phyloP scores from a whole-genome alignment of 2,113 vertebrate species.

The Paracanthobrama guichenoti region DNA sequence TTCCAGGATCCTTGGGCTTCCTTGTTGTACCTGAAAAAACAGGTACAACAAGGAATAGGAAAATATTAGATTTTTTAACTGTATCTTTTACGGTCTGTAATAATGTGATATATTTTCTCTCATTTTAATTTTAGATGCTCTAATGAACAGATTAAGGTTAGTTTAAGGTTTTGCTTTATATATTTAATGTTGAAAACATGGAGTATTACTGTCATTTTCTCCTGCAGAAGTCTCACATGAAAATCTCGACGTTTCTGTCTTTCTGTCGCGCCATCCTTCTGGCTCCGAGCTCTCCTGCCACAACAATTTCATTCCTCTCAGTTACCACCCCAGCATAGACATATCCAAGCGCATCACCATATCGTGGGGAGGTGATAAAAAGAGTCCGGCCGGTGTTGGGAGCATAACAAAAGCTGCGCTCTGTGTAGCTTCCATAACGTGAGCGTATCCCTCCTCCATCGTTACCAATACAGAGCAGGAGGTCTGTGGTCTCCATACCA shows the following conservation, averaged over 20 bases:
- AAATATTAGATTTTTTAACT: background rate
- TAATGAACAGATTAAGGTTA: background rate
- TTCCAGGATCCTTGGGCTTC: constrained; percentile 90
- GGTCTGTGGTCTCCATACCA: constrained; percentile 93
- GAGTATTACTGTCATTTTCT: background rate
- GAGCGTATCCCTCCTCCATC: constrained; percentile 88
- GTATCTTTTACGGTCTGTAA: background rate
- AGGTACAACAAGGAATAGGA: background rate
- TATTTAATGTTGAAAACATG: background rate
- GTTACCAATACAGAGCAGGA: constrained; percentile 92
- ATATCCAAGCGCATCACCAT: constrained; percentile 86
- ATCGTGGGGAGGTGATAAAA: constrained; percentile 92
- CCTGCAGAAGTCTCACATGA: constrained; percentile 77
- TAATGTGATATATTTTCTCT: background rate
- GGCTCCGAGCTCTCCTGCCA: constrained; percentile 88
- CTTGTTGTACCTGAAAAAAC: constrained; percentile 82
- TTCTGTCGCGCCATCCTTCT: constrained; percentile 85
- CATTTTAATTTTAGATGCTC: background rate
- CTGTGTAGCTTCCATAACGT: constrained; percentile 82
- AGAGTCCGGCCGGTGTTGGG: constrained; percentile 82
- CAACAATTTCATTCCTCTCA: constrained; percentile 86
- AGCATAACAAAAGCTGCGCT: constrained; percentile 92
- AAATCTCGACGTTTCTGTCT: constrained; percentile 85
- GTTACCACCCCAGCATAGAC: constrained; percentile 88
- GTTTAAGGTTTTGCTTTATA: background rate